Conservation (phyloP, 2,888 invertebrate genomes). For the Troides oblongomaculatus region DNA sequence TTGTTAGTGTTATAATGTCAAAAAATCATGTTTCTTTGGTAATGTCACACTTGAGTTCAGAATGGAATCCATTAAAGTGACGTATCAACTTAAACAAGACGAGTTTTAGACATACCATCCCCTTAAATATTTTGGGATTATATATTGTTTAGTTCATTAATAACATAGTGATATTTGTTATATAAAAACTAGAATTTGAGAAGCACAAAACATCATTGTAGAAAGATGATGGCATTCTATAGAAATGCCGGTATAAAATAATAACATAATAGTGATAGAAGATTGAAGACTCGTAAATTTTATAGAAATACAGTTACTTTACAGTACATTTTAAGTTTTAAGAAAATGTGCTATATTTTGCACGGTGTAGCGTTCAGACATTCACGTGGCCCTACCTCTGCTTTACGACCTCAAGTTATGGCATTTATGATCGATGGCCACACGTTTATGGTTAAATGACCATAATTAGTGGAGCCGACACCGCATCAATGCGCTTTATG, state of each 20-base stretch:
- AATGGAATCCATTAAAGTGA: no score
- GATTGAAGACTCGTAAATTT: background rate
- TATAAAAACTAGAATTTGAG: background rate
- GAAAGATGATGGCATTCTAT: background rate
- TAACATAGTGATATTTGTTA: background rate
- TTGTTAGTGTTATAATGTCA: no score
- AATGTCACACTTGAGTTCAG: no score
- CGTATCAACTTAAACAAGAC: no score
- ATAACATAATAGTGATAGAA: background rate
- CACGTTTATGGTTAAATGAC: constrained; percentile 65
- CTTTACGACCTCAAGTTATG: constrained; percentile 64
- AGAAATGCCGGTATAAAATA: background rate
- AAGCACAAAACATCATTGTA: background rate
- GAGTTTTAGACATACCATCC: no score
- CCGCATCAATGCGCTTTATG: constrained; percentile 49
- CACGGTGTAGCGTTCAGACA: constrained; percentile 43
- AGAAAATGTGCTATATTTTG: constrained; percentile 49
- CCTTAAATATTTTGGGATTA: no score
- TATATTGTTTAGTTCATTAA: background rate
- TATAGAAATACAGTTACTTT: constrained; percentile 27
- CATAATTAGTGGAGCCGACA: constrained; percentile 63
- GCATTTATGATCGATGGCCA: constrained; percentile 71
- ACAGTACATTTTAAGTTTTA: constrained; percentile 22
- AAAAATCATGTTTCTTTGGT: no score
- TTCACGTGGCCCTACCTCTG: constrained; percentile 38